Evolutionary conservation across 2,797 vertebrate species (phyloP).

Genomic region (Sebastes goodei): DNA sequence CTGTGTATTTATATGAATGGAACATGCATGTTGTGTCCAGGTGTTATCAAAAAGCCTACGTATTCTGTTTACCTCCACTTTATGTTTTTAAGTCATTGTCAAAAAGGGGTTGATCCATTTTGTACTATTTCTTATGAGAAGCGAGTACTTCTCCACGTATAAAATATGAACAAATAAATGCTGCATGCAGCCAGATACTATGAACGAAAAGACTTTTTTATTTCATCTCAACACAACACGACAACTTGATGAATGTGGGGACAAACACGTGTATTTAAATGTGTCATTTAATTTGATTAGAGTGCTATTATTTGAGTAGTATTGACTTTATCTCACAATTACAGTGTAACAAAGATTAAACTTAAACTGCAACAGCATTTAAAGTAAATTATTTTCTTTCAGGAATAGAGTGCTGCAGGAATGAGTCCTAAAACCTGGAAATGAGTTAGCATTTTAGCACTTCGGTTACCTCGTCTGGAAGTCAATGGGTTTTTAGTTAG

Average conservation of each 20-base stretch:
- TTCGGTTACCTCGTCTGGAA: too few relatives aligned
- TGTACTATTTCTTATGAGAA: constrained; percentile 86
- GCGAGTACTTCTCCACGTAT: constrained; percentile 81
- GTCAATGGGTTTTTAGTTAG: too few relatives aligned
- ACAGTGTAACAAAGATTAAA: background rate
- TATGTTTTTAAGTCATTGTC: constrained; percentile 71
- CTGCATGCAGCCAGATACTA: constrained; percentile 88
- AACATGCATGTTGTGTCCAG: constrained; percentile 76
- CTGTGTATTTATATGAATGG: constrained; percentile 75
- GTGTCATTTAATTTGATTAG: background rate
- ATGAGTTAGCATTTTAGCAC: too few relatives aligned
- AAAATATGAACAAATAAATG: constrained; percentile 86
- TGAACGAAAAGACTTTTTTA: constrained; percentile 17
- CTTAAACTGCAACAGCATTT: background rate
- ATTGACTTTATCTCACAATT: background rate
- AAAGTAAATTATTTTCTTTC: background rate
- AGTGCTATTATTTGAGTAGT: background rate
- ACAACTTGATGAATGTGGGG: background rate
- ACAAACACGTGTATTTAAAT: background rate
- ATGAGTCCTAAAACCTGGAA: too few relatives aligned
- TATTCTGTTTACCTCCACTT: constrained; percentile 68
- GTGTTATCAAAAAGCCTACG: constrained; percentile 52
- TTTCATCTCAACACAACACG: constrained; percentile 8
- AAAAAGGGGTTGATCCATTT: constrained; percentile 75
- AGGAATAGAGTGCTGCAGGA: background rate